These are phyloP conservation scores for Eclectus roratus DNA, from an alignment of 2,113 vertebrate species.

Conservation along the genomic window DNA sequence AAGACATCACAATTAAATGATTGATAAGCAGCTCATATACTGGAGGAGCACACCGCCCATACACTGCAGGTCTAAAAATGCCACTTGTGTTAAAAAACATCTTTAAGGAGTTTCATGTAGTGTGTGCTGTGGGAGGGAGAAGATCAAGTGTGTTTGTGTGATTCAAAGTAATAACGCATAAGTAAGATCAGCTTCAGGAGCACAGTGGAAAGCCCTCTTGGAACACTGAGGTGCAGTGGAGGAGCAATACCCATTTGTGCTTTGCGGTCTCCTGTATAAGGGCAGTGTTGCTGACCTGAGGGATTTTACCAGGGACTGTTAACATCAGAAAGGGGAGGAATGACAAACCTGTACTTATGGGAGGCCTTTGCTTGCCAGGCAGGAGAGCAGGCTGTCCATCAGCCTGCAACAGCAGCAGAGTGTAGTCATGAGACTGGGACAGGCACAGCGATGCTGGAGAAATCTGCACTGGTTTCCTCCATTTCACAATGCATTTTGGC, in stretches of 20 bases:
- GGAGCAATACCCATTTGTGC: not conserved
- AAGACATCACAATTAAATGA: constrained; percentile 64
- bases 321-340: not conserved
- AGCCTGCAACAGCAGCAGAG: not conserved
- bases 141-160: constrained; percentile 38
- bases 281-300: not conserved
- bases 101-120: constrained; percentile 54
- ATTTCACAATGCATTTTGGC: not conserved
- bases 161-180: not conserved
- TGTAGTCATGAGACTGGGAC: fast-evolving
- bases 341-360: not conserved
- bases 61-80: constrained; percentile 41
- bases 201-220: not conserved
- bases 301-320: not conserved
- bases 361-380: not conserved
- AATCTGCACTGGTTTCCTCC: not conserved
- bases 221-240: not conserved
- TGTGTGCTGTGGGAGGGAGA: not conserved
- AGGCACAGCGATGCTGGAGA: not conserved
- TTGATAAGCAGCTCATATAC: constrained; percentile 35
- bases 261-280: not conserved
- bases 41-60: constrained; percentile 32
- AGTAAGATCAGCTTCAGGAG: not conserved
- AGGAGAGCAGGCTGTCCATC: not conserved
- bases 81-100: constrained; percentile 48